phyloP scores from a whole-genome alignment of 2,113 vertebrate genomes.

The Paedocypris sp. region DNA sequence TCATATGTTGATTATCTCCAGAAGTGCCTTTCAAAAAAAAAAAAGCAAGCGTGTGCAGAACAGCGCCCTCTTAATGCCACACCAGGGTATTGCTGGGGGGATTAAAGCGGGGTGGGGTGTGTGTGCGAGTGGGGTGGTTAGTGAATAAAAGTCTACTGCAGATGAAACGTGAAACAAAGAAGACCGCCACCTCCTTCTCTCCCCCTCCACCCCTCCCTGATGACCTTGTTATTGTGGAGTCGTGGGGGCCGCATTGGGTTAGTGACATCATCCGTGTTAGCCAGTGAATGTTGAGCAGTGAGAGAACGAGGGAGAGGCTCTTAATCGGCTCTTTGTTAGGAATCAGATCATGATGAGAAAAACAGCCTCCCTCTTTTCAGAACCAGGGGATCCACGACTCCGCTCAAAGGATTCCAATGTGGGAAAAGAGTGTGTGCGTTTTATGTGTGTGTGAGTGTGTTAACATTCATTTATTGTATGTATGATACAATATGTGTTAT shows the following conservation, averaged over 20 bases:
- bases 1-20: too few species aligned
- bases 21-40: too few species aligned
- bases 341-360: constrained; percentile 41
- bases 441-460: too few species aligned
- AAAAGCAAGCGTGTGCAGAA: not conserved
- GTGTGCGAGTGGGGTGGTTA: not conserved
- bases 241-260: constrained; percentile 34
- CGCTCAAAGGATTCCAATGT: constrained; percentile 3
- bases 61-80: constrained; percentile 28
- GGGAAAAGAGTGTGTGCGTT: too few species aligned
- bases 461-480: too few species aligned
- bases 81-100: constrained; percentile 2
- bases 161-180: constrained; percentile 52
- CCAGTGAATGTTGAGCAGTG: constrained; percentile 23
- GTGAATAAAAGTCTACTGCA: constrained; percentile 21
- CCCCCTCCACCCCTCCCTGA: constrained; percentile 14
- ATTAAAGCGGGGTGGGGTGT: not conserved
- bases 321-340: constrained; percentile 48
- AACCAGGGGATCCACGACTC: constrained; percentile 8
- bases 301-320: constrained; percentile 26
- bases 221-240: constrained; percentile 44
- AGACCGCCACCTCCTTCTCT: constrained; percentile 20
- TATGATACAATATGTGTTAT: too few species aligned
- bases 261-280: constrained; percentile 55
- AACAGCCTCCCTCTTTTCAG: constrained; percentile 21